Conservation (phyloP, 2,888 invertebrate species). For the Eupithecia subfuscata region DNA sequence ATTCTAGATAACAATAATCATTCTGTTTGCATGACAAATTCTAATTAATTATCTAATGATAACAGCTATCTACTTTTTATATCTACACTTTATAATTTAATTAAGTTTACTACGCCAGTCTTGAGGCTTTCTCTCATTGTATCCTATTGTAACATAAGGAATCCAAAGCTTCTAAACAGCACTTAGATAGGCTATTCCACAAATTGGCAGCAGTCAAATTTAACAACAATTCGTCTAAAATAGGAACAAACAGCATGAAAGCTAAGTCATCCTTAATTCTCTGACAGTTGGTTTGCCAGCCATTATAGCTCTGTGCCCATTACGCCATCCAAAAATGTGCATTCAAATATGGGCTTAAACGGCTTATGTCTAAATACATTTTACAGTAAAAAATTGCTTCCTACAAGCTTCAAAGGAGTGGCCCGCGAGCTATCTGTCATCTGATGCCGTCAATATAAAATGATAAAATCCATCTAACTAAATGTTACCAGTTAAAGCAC, state of each 20-base stretch:
- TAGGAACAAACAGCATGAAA: neutral
- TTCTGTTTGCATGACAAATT: slow-evolving; percentile 12
- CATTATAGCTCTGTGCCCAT: neutral
- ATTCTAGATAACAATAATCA: slow-evolving; percentile 2
- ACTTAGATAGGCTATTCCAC: neutral
- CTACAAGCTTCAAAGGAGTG: no score
- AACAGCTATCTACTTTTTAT: neutral
- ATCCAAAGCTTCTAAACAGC: neutral
- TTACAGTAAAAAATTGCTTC: no score
- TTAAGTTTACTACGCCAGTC: neutral
- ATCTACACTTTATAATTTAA: neutral
- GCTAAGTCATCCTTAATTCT: neutral
- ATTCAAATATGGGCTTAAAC: no score
- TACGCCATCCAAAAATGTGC: neutral
- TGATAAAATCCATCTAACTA: no score
- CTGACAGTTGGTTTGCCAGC: neutral
- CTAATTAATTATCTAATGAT: slow-evolving; percentile 8
- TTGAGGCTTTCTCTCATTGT: neutral
- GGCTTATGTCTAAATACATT: no score
- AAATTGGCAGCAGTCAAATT: neutral
- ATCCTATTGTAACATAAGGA: neutral
- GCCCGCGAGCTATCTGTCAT: no score
- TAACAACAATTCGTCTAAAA: neutral
- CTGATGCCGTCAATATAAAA: no score
- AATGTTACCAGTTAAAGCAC: no score